phyloP scores from a whole-genome alignment of 1,140 invertebrate species.

The Anadara kagoshimensis region DNA sequence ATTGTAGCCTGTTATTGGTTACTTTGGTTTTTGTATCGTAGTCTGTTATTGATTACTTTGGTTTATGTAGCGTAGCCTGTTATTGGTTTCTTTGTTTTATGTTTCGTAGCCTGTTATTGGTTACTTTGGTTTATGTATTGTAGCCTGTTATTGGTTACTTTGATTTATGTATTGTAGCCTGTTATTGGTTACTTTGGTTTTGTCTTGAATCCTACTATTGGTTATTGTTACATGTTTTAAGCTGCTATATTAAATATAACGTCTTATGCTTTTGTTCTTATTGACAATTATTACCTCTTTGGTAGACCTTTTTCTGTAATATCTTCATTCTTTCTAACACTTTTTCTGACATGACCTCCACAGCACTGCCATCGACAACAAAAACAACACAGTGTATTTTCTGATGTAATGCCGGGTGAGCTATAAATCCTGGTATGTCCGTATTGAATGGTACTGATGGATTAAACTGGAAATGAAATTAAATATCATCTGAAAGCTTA shows the following conservation, averaged over 20 bases:
- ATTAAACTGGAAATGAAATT: constrained; percentile 15
- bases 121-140: too few relatives aligned
- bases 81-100: too few relatives aligned
- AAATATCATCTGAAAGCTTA: too few relatives aligned
- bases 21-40: too few relatives aligned
- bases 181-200: too few relatives aligned
- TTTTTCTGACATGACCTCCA: constrained; percentile 27
- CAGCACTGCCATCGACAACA: constrained; percentile 28
- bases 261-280: not conserved
- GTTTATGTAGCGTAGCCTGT: too few relatives aligned
- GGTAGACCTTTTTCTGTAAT: constrained; percentile 18
- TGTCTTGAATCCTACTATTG: too few relatives aligned
- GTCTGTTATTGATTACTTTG: too few relatives aligned
- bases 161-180: too few relatives aligned
- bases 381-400: constrained; percentile 29
- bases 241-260: not conserved
- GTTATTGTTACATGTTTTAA: not conserved
- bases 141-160: too few relatives aligned
- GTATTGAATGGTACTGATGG: constrained; percentile 8
- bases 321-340: constrained; percentile 12
- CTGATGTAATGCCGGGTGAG: constrained; percentile 4
- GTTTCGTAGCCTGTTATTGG: too few relatives aligned
- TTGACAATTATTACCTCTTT: constrained; percentile 15
- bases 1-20: too few relatives aligned
- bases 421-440: constrained; percentile 15